Evolutionary conservation across 2,113 vertebrate species (phyloP), one percentile per base, ranked within the genome.

Genomic region (Hiodon tergisus): DNA sequence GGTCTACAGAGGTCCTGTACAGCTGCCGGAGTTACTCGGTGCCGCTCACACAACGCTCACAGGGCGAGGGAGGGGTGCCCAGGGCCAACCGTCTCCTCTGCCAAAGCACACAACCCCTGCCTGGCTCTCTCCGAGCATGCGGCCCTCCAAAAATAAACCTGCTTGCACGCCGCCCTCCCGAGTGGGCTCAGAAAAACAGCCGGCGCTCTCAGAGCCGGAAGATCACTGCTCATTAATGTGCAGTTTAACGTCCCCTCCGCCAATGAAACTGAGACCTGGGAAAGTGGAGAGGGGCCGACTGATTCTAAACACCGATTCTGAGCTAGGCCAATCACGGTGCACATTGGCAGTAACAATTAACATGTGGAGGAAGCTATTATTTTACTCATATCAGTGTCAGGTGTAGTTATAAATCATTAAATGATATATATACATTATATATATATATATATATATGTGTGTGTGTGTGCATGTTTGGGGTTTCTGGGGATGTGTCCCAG

Each of bases 51-150:
- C 83, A 83, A 80, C 78, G 61, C 65, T 14, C 78, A 73, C 71
- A 72, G 74, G 31, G 48, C 53, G 53, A 67, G 54, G 54, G 47
- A 10, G 16, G 58, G 79, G 76, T 11, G 78, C 86, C 88, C 88
- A 91, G 89, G 84, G 82, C 78, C 79, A 89, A 86, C 81, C 79
- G 51, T 75, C 63, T 75, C 58, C 53, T 65, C 14, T 31, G 87
- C 85, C 84, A 87, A 88, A 72, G 78, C 76, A 79, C 74, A 86
- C 80, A 83, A 75, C 75, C 81, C 78, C 76, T 76, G 83, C 79
- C 75, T 72, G 67, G 73, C 73, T 82, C 77, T 78, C 76, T 81
- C 69, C 67, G 82, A 84, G 83, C 79, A 83, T 74, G 77, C 71
- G 68, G 11, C 63, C 75, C 79, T 78, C 73, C 78, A 81, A 80